Evolutionary conservation across 1,140 invertebrate species (phyloP).

Genomic region (Metopolophium dirhodum): DNA sequence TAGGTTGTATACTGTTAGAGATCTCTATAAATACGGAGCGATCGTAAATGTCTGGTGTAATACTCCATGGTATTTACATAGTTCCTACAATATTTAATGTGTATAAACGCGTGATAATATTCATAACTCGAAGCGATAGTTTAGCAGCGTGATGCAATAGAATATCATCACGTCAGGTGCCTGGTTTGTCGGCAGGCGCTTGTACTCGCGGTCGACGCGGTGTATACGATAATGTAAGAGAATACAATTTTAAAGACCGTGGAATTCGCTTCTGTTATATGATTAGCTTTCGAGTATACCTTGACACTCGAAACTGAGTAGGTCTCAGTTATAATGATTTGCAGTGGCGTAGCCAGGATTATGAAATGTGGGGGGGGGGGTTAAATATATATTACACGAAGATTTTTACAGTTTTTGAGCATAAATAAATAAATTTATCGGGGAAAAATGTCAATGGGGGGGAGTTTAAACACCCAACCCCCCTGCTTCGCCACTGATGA

Average conservation of each 20-base stretch:
- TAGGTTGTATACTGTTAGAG: not conserved
- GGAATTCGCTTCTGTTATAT: not conserved
- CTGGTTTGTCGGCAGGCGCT: not conserved
- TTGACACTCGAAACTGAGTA: not conserved
- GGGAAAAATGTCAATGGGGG: too few relatives aligned
- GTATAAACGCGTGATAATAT: not conserved
- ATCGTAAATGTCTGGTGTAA: slow-evolving; percentile 6
- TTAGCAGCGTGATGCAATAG: not conserved
- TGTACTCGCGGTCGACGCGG: not conserved
- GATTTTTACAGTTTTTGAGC: too few relatives aligned
- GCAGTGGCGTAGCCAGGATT: too few relatives aligned
- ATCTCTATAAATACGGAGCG: not conserved
- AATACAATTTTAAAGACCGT: not conserved
- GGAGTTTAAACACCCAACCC: too few relatives aligned
- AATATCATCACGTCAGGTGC: not conserved
- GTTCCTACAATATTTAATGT: not conserved
- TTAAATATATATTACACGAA: too few relatives aligned
- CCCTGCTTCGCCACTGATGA: not conserved
- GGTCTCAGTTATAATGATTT: not conserved
- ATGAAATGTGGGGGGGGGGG: too few relatives aligned
- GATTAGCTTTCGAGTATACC: not conserved
- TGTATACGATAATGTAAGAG: not conserved
- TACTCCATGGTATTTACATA: not conserved
- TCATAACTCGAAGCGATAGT: not conserved
- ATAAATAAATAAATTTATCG: too few relatives aligned